Base-by-base conservation (phyloP, 2,888 invertebrate genomes). In the Coenonympha arcania region DNA sequence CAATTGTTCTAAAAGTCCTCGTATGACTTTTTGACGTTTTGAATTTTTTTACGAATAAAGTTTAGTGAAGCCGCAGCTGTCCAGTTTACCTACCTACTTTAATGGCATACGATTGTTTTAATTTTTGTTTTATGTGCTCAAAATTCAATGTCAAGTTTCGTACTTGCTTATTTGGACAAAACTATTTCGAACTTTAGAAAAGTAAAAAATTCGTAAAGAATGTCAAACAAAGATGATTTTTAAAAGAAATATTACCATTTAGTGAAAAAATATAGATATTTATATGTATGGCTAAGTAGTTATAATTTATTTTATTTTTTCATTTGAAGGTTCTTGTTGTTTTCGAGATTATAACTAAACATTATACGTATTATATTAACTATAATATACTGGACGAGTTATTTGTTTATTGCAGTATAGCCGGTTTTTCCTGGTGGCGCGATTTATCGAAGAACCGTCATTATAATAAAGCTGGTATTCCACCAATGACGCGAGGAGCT, bases 361-460 rank as follows among this genome's bases (percentile, higher is more conserved):
- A 20, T 13, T 6, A 6, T 33, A 33, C 2, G 8, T 36, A 39
- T 8, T 15, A 15, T 11, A 30, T 13, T 30, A 5, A 5, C n/a
- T 18, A n/a, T 40, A 16, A 16, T 26, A 22, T 28, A 20, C 8
- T 9, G 15, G 13, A 20, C 9, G 1, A 19, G 43, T 43, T 11
- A 39, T 37, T 22, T 37, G 15, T 39, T 39, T 24, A 13, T 45
- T 46, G 19, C 37, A 34, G 20, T 24, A 24, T 37, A 19, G 11
- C 24, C 33, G 26, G 34, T 36, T 49, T 48, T 49, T 49, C 43
- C 43, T 49, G 8, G 31, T 49, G 22, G 43, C 36, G n/a, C 16
- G 30, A 43, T 48, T 33, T 26, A 39, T 43, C 36, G 30, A 42
- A 20, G 33, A 24, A 9, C 9, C 22, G 43, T 22, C 20, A 49